Conservation (phyloP, 2,888 invertebrate species). For the Lepetodrilus schrolli region DNA sequence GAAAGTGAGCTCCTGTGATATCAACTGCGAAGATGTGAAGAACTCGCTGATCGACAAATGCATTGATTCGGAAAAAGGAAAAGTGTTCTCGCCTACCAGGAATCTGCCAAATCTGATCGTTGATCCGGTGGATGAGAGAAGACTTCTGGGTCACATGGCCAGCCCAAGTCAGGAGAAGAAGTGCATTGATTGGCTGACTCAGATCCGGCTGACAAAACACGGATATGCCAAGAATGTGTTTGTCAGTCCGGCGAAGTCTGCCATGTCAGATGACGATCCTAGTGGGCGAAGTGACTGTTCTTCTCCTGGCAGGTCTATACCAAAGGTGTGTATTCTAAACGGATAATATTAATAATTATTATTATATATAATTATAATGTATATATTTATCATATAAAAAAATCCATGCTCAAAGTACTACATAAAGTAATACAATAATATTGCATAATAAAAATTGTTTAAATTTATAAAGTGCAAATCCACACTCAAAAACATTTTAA, state of each 20-base stretch:
- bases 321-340: neutral
- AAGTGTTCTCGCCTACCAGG: conserved; percentile 48
- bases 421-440: no score
- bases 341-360: no score
- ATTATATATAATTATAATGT: no score
- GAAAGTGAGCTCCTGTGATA: neutral
- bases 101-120: conserved; percentile 56
- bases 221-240: neutral
- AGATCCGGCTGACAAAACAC: conserved; percentile 45
- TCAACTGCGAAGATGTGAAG: neutral
- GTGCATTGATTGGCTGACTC: conserved; percentile 57
- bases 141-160: neutral
- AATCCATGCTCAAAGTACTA: no score
- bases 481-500: no score
- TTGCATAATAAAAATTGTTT: no score
- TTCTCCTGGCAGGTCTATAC: neutral
- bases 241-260: neutral
- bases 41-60: conserved; percentile 29
- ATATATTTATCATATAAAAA: no score
- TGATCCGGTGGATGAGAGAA: conserved; percentile 44
- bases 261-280: conserved; percentile 5
- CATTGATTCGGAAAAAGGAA: neutral
- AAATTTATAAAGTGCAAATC: no score
- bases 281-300: conserved; percentile 10
- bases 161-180: conserved; percentile 36